A percentile compares a stretch with the other conserved stretches of the same genome.
These are phyloP conservation scores for Linhomoeus sp. DNA, from an alignment of 2,888 invertebrate genomes.

Conservation along the genomic window DNA sequence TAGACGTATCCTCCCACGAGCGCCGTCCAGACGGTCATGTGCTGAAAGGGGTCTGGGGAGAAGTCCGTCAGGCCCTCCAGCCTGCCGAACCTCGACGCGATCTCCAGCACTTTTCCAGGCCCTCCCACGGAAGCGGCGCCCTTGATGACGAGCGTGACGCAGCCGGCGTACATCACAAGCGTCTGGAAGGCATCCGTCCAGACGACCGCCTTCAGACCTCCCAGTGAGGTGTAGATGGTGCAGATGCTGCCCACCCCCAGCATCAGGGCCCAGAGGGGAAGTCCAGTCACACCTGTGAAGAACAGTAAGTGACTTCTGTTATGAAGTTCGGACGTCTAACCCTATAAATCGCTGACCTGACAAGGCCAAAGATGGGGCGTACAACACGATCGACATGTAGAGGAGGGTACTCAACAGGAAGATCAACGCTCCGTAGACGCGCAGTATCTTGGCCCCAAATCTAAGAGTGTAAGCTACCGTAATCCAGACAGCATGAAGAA, in stretches of 20 bases:
- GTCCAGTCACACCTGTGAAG: neutral
- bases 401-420: neutral
- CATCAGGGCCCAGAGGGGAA: conserved; percentile 3
- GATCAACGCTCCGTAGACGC: too few relatives aligned
- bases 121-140: conserved; percentile 3
- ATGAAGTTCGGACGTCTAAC: too few relatives aligned
- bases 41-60: neutral
- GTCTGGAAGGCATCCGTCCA: conserved; percentile 66
- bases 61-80: neutral
- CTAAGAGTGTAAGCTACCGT: neutral
- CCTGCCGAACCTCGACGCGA: neutral
- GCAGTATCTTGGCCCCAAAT: too few relatives aligned
- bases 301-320: too few relatives aligned
- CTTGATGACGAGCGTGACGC: conserved; percentile 5
- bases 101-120: neutral
- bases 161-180: conserved; percentile 6
- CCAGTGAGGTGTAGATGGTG: conserved; percentile 34
- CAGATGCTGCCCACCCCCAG: conserved; percentile 4
- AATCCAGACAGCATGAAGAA: neutral
- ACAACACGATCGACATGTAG: conserved; percentile 6
- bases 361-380: conserved; percentile 4
- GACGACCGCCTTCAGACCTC: conserved; percentile 56
- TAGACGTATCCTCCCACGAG: conserved; percentile 2
- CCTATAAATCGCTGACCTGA: too few relatives aligned
- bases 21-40: conserved; percentile 4